Conservation (phyloP, 2,113 vertebrate genomes). For the Dermatemys mawii region DNA sequence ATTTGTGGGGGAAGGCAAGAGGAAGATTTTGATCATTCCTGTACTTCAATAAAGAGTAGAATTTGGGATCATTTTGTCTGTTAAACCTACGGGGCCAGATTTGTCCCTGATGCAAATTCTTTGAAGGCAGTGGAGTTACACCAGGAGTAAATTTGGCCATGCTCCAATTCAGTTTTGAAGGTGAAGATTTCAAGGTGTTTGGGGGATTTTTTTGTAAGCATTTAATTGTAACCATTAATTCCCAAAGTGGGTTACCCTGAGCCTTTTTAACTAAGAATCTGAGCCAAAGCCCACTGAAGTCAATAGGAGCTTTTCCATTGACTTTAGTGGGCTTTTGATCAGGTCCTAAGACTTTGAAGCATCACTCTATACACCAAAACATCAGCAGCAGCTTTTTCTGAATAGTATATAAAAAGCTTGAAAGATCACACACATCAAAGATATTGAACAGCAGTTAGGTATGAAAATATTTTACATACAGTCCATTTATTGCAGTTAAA, state of each 20-base stretch:
- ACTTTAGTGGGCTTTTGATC: background rate
- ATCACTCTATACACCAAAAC: background rate
- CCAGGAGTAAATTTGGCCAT: background rate
- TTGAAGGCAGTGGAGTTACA: background rate
- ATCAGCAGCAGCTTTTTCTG: conserved; percentile 27
- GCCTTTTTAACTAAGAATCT: background rate
- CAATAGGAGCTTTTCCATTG: background rate
- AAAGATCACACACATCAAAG: background rate
- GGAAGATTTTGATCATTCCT: conserved; percentile 58
- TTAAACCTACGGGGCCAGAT: background rate
- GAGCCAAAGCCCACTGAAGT: background rate
- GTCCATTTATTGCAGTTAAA: background rate
- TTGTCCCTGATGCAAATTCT: background rate
- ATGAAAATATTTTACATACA: background rate
- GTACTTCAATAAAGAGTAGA: background rate
- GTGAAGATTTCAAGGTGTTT: conserved; percentile 22
- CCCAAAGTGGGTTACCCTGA: conserved; percentile 24
- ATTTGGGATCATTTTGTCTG: conserved; percentile 34
- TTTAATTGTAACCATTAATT: conserved; percentile 17
- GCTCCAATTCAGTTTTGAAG: conserved; percentile 8
- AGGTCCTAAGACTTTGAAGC: background rate
- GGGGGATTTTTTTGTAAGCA: conserved; percentile 16
- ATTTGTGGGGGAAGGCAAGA: background rate
- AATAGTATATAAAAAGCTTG: background rate
- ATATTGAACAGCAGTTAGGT: background rate